Base-by-base conservation (phyloP, 2,797 vertebrate species). In the Artibeus jamaicensis region DNA sequence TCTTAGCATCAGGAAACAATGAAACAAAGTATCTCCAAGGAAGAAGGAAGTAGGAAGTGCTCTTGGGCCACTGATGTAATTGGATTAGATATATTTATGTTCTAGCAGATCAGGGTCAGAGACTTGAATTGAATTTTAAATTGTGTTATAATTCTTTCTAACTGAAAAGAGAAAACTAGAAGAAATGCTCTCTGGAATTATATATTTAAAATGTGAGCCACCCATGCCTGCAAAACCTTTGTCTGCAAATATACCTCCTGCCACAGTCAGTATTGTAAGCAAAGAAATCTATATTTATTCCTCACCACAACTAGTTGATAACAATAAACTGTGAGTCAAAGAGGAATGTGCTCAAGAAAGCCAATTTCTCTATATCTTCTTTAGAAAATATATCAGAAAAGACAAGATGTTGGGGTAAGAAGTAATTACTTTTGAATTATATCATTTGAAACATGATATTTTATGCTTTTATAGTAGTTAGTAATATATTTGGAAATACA, bases 61-160 rank as follows among this genome's bases (percentile, higher is more conserved):
- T 94, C 39, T 91, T 91, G 81, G 32, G 48, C 83, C 34, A 74
- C 14, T 79, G 57, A 81, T 87, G 2, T 91, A 96, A 93, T 86
- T 91, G 62, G 1, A 50, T 76, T 50, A 34, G 29, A 46, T 87
- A 59, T 89, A 95, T 94, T 92, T 94, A 94, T 92, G 22, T 74
- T 92, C 29, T 74, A 76, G 53, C 70, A 93, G 32, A 87, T 70
- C n/a, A 79, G n/a, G 62, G 6, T 81, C 82, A 95, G 57, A 87
- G 19, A 71, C 55, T 37, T 84, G 32, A 53, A 34, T 67, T 89
- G 84, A 89, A 76, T 92, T 92, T 87, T 22, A 88, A 96, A 92
- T 85, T 86, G 24, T 12, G 50, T 32, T 91, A 24, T 81, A 96
- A 89, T 78, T 95, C 84, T 89, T 5, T 3, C 67, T 86, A 67